Percentiles rank a stretch among this genome's conserved stretches.
Conservation (phyloP, 2,113 vertebrate species). For the Cavia aperea region DNA sequence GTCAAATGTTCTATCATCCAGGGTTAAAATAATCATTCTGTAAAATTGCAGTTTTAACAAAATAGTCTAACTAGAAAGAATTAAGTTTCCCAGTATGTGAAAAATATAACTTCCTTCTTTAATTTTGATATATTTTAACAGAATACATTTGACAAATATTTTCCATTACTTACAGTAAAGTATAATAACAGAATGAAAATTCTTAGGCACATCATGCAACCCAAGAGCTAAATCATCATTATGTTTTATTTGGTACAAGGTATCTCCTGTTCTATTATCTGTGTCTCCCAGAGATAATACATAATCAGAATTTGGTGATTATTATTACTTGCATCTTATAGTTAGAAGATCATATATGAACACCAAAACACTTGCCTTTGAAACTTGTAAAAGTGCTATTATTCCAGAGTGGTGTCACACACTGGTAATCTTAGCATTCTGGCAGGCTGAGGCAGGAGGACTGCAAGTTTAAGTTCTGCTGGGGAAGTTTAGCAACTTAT, state of each 20-base stretch:
- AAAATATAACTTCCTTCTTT: not conserved
- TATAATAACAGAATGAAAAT: not conserved
- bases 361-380: not conserved
- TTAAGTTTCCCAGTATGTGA: not conserved
- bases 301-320: not conserved
- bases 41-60: slow-evolving; percentile 28
- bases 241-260: not conserved
- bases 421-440: not conserved
- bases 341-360: not conserved
- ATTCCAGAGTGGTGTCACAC: not conserved
- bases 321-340: not conserved
- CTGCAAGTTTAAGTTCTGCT: not conserved
- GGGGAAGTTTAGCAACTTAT: not conserved
- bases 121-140: not conserved
- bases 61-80: not conserved
- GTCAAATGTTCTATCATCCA: not conserved
- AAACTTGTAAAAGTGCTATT: not conserved
- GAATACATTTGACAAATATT: not conserved
- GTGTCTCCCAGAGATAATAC: not conserved
- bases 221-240: not conserved
- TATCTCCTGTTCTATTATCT: not conserved
- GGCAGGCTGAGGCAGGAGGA: not conserved
- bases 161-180: not conserved
- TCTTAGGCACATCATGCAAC: not conserved
- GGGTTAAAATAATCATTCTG: not conserved